phyloP scores from a whole-genome alignment of 2,797 vertebrate genomes.

The Trematomus bernacchii region DNA sequence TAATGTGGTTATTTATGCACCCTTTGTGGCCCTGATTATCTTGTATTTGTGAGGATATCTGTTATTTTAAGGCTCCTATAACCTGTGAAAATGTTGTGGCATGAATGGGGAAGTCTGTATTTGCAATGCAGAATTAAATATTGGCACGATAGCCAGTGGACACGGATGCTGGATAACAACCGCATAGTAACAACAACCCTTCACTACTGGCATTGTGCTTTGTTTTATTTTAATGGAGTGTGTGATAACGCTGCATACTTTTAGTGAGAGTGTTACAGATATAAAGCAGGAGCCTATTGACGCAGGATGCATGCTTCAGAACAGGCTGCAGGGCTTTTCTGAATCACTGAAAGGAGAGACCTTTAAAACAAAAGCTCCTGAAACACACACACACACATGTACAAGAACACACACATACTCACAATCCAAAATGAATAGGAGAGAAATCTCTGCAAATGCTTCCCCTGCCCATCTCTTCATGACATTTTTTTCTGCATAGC shows the following conservation, averaged over 20 bases:
- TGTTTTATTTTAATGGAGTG: not conserved
- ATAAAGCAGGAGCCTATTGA: conserved; percentile 26
- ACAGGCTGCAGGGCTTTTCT: conserved; percentile 76
- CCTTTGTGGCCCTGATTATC: not conserved
- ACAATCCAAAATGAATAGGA: conserved; percentile 28
- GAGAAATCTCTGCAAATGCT: conserved; percentile 31
- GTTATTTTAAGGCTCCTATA: conserved; percentile 22
- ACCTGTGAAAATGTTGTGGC: conserved; percentile 7
- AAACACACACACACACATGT: conserved; percentile 29
- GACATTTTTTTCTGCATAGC: conserved; percentile 28
- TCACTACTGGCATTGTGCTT: conserved; percentile 15
- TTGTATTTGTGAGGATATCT: conserved; percentile 1
- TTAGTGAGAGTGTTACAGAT: conserved; percentile 10
- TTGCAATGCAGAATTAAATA: conserved; percentile 15
- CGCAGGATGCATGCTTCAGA: conserved; percentile 56
- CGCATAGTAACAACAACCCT: conserved; percentile 8
- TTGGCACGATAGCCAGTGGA: not conserved
- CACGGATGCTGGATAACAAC: conserved; percentile 14
- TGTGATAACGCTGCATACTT: conserved; percentile 23
- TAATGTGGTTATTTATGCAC: conserved; percentile 24
- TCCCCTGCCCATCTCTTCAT: conserved; percentile 9
- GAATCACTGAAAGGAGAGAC: conserved; percentile 74
- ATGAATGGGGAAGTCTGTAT: conserved; percentile 31
- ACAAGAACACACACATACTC: conserved; percentile 3
- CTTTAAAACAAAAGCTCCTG: conserved; percentile 64